These are phyloP conservation scores for Vombatus ursinus DNA, from an alignment of 2,113 vertebrate genomes.

Conservation along the genomic window DNA sequence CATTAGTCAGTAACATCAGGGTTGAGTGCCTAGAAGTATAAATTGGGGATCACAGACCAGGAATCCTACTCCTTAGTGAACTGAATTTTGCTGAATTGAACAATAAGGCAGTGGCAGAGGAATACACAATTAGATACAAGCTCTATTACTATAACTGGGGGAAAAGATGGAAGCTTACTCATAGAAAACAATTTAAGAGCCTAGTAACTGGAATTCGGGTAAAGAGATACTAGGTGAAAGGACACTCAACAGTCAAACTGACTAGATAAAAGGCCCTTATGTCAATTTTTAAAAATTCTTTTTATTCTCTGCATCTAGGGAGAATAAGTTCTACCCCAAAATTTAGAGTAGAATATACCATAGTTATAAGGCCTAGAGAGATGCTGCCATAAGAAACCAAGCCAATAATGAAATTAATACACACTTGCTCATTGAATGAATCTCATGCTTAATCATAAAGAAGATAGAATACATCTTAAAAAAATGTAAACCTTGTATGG, in stretches of 20 bases:
- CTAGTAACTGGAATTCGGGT: not conserved
- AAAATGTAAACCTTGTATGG: too few relatives aligned
- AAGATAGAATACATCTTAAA: not conserved
- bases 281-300: not conserved
- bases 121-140: not conserved
- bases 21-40: not conserved
- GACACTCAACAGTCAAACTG: not conserved
- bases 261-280: not conserved
- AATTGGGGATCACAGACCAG: not conserved
- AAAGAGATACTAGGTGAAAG: not conserved
- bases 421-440: not conserved
- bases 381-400: not conserved
- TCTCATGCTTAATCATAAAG: not conserved
- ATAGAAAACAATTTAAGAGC: not conserved
- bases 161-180: not conserved
- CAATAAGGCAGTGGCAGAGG: not conserved
- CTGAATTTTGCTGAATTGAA: not conserved
- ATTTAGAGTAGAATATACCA: not conserved
- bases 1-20: not conserved
- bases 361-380: not conserved
- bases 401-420: not conserved
- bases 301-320: not conserved
- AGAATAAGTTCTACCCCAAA: not conserved
- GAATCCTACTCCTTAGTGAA: not conserved
- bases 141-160: not conserved